Conservation (phyloP, 2,888 invertebrate genomes). For the Watsonalla binaria region DNA sequence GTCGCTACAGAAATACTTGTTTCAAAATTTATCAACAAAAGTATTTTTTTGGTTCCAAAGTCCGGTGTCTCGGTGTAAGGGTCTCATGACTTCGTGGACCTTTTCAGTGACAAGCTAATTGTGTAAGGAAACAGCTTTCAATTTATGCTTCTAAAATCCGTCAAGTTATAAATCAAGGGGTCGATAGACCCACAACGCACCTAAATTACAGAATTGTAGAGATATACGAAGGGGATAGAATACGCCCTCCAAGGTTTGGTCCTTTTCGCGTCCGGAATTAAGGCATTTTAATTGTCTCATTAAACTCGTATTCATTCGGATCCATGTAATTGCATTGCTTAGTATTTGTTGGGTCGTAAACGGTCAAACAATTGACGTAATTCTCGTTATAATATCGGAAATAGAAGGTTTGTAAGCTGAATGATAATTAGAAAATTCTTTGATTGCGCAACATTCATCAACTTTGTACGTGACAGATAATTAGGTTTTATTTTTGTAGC, state of each 20-base stretch:
- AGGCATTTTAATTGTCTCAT: slow-evolving; percentile 52
- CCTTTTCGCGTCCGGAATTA: slow-evolving; percentile 33
- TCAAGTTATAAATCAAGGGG: slow-evolving; percentile 32
- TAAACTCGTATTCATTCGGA: slow-evolving; percentile 45
- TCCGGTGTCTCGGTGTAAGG: slow-evolving; percentile 25
- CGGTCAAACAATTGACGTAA: no score
- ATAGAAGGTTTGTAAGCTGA: no score
- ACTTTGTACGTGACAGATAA: no score
- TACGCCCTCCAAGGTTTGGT: slow-evolving; percentile 41
- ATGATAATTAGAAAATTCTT: no score
- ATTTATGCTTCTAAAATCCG: slow-evolving; percentile 37
- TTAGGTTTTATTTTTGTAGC: no score
- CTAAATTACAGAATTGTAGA: slow-evolving; percentile 37
- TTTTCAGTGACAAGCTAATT: slow-evolving; percentile 50
- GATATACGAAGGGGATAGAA: slow-evolving; percentile 28
- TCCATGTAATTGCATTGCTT: slow-evolving; percentile 25
- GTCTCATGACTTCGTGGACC: slow-evolving; percentile 17
- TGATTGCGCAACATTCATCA: no score
- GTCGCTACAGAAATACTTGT: slow-evolving; percentile 11
- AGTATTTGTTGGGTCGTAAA: slow-evolving; percentile 7
- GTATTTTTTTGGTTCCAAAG: slow-evolving; percentile 54
- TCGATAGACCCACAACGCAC: slow-evolving; percentile 32
- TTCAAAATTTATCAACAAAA: slow-evolving; percentile 43
- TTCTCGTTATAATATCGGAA: no score
- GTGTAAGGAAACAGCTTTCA: slow-evolving; percentile 54